These are phyloP conservation scores for Phyllotreta striolata DNA, from an alignment of 2,888 invertebrate species.

Conservation along the genomic window DNA sequence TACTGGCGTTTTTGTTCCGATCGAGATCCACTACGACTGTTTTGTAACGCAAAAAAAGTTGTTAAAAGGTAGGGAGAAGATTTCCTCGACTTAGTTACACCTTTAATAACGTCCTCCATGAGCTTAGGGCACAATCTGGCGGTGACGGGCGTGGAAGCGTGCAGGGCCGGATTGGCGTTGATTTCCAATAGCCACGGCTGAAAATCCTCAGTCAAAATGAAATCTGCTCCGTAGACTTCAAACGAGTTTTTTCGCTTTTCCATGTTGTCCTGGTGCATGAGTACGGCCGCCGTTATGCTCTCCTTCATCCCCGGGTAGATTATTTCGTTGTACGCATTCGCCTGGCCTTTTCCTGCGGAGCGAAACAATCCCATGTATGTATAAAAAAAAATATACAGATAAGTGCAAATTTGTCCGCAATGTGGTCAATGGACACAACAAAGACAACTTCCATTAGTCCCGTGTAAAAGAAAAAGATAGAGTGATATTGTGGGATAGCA, in stretches of 20 bases:
- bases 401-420: too few relatives aligned
- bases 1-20: slow-evolving; percentile 60
- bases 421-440: too few relatives aligned
- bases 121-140: slow-evolving; percentile 82
- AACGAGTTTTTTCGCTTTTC: slow-evolving; percentile 77
- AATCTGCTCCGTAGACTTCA: slow-evolving; percentile 92
- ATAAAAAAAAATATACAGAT: slow-evolving; percentile 4
- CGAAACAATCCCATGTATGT: neutral
- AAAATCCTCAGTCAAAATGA: slow-evolving; percentile 85
- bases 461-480: too few relatives aligned
- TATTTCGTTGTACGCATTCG: slow-evolving; percentile 72
- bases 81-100: slow-evolving; percentile 60
- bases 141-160: slow-evolving; percentile 83
- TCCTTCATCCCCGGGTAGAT: slow-evolving; percentile 88
- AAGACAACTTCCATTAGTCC: too few relatives aligned
- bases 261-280: slow-evolving; percentile 79
- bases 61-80: neutral
- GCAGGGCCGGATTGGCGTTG: slow-evolving; percentile 87
- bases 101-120: slow-evolving; percentile 87
- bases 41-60: slow-evolving; percentile 37
- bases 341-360: slow-evolving; percentile 63
- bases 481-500: too few relatives aligned
- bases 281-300: slow-evolving; percentile 80
- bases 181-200: slow-evolving; percentile 93
- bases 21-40: slow-evolving; percentile 66